Percentiles rank a stretch among this genome's conserved stretches.
These are phyloP conservation scores for Pterois miles DNA, from an alignment of 2,797 vertebrate genomes.

Conservation along the genomic window DNA sequence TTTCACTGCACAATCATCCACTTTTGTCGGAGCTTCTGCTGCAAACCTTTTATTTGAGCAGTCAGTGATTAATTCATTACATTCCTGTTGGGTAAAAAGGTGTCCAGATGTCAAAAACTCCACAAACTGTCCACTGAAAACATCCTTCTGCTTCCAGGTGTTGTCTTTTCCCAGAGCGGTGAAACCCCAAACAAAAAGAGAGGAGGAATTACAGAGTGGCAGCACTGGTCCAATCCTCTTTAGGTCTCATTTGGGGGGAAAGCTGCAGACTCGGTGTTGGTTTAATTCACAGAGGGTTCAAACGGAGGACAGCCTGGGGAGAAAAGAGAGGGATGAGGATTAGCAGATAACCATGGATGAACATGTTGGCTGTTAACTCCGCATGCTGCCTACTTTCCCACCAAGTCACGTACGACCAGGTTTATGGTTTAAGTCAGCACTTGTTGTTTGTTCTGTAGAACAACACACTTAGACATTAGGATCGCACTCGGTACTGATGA, in stretches of 20 bases:
- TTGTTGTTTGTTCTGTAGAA: not conserved
- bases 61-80: slow-evolving; percentile 2
- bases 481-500: too few species aligned
- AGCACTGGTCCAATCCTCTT: not conserved
- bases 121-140: not conserved
- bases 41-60: not conserved
- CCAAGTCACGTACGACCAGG: not conserved
- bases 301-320: not conserved
- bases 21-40: not conserved
- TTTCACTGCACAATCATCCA: not conserved
- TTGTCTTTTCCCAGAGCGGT: not conserved
- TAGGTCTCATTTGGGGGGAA: not conserved
- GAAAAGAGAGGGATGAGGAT: slow-evolving; percentile 8
- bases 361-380: not conserved
- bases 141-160: not conserved
- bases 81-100: not conserved
- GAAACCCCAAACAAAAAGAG: not conserved
- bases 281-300: slow-evolving; percentile 15
- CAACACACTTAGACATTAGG: too few species aligned
- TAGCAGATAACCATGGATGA: not conserved
- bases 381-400: not conserved
- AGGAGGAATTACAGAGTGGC: accelerated
- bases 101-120: not conserved
- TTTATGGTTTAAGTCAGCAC: not conserved
- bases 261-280: not conserved